phyloP scores from a whole-genome alignment of 1,140 invertebrate genomes.

The Popillia japonica region DNA sequence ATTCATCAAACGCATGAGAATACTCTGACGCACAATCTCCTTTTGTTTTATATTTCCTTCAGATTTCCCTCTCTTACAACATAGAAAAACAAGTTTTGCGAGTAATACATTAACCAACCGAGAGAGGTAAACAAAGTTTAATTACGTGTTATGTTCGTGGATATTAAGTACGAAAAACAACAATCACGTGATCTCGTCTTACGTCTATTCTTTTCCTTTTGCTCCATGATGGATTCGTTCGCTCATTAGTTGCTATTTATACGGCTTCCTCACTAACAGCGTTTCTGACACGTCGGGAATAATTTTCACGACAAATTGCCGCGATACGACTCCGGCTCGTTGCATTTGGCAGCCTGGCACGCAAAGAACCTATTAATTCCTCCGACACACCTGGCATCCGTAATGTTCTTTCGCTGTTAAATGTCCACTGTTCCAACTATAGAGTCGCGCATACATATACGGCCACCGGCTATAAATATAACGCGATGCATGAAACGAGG shows the following conservation, averaged over 20 bases:
- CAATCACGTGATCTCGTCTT: neutral
- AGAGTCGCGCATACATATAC: neutral
- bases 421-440: constrained; percentile 23
- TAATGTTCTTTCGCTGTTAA: constrained; percentile 26
- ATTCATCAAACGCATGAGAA: no score
- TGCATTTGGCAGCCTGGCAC: constrained; percentile 18
- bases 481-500: neutral
- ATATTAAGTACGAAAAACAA: neutral
- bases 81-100: no score
- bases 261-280: neutral
- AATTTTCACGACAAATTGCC: constrained; percentile 26
- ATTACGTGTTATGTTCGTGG: no score
- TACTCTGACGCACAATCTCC: no score
- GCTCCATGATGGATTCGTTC: neutral
- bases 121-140: no score
- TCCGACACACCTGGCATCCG: neutral
- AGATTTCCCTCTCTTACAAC: no score
- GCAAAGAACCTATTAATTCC: constrained; percentile 24
- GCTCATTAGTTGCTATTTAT: constrained; percentile 21
- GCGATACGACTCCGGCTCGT: neutral
- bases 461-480: constrained; percentile 3
- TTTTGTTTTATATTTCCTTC: no score
- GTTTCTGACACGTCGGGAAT: constrained; percentile 4
- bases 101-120: no score
- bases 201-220: neutral